Percentiles rank a stretch among this genome's conserved stretches.
These are phyloP conservation scores for Philaethria dido DNA, from an alignment of 2,888 invertebrate species.

Conservation along the genomic window DNA sequence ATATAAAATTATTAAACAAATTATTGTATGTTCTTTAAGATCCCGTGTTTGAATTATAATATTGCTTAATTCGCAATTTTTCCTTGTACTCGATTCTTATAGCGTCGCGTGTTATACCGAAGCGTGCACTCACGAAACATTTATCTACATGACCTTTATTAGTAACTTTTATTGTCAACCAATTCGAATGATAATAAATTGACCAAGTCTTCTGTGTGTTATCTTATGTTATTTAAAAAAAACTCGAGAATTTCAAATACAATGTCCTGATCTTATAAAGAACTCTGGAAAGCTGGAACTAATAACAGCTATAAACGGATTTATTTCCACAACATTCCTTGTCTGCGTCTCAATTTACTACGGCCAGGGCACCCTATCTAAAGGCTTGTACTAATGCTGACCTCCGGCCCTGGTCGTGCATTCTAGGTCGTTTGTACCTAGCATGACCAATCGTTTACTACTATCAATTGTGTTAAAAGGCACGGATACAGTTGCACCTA, in stretches of 20 bases:
- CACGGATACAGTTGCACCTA: conserved; percentile 22
- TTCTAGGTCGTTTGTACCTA: conserved; percentile 59
- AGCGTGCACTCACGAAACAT: conserved; percentile 72
- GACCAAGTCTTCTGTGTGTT: background rate
- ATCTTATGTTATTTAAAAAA: background rate
- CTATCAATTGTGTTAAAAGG: conserved; percentile 58
- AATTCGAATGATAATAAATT: background rate
- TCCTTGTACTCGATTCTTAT: conserved; percentile 74
- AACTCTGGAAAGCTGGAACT: conserved; percentile 41
- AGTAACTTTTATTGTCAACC: background rate
- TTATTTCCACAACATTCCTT: conserved; percentile 46
- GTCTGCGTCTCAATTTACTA: conserved; percentile 48
- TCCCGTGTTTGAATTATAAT: background rate
- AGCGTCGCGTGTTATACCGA: conserved; percentile 71
- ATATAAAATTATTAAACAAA: background rate
- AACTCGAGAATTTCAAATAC: background rate
- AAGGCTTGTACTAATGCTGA: conserved; percentile 58
- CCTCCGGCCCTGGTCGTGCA: conserved; percentile 63
- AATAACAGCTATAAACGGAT: conserved; percentile 45
- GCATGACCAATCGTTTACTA: conserved; percentile 68
- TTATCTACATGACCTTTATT: conserved; percentile 38
- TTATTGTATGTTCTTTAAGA: background rate
- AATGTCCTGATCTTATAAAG: conserved; percentile 25
- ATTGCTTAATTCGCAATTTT: conserved; percentile 42
- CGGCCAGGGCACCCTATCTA: conserved; percentile 47